Evolutionary conservation across 1,140 invertebrate genomes (phyloP).

Genomic region (Halyomorpha halys): DNA sequence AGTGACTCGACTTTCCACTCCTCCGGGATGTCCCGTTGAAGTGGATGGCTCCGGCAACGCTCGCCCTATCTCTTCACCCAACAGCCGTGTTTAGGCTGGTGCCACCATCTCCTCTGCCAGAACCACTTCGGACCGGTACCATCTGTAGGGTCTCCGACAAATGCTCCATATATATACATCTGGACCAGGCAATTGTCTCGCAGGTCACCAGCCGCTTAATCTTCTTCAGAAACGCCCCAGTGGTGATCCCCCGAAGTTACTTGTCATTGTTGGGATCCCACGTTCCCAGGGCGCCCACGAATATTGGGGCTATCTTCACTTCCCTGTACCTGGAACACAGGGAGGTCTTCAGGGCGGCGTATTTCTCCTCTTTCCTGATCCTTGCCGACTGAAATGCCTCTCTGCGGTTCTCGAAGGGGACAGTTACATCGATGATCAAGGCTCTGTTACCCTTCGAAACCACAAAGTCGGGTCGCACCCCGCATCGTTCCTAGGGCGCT

Average conservation of each 20-base stretch:
- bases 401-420: conserved; percentile 35
- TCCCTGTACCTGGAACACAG: neutral
- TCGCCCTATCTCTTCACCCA: too few species aligned
- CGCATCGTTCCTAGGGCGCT: neutral
- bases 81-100: too few species aligned
- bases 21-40: too few species aligned
- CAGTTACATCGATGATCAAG: conserved; percentile 34
- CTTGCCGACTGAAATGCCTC: conserved; percentile 27
- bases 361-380: conserved; percentile 31
- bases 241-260: neutral
- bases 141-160: neutral
- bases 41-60: too few species aligned
- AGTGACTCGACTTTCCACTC: too few species aligned
- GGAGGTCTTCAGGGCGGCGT: conserved; percentile 16
- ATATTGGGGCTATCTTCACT: neutral
- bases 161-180: conserved; percentile 31
- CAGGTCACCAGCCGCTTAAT: conserved; percentile 31
- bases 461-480: conserved; percentile 33
- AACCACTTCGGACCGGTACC: neutral
- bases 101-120: neutral
- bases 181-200: conserved; percentile 31
- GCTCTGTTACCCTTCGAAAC: conserved; percentile 29
- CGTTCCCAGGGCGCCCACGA: neutral
- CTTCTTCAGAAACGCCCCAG: neutral
- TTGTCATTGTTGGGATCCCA: conserved; percentile 3